phyloP scores from a whole-genome alignment of 1,140 invertebrate genomes.

The Drosophila lowei region DNA sequence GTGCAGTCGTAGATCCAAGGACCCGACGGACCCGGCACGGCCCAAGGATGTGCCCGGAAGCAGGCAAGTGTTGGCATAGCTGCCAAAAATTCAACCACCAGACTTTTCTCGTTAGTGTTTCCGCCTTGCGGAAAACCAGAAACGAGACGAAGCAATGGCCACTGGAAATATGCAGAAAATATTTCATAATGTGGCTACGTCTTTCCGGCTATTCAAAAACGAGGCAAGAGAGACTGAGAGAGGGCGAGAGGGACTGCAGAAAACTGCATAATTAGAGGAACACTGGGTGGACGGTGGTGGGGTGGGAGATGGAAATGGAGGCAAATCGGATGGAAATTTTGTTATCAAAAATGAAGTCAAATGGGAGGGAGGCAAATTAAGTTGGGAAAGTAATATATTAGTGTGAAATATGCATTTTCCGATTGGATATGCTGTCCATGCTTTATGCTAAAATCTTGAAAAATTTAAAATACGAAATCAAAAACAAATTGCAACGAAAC shows the following conservation, averaged over 20 bases:
- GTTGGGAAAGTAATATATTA: slow-evolving; percentile 31
- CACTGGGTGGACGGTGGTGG: too few species aligned
- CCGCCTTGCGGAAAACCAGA: slow-evolving; percentile 24
- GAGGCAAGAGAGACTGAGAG: too few species aligned
- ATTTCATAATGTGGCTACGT: slow-evolving; percentile 42
- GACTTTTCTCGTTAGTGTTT: slow-evolving; percentile 67
- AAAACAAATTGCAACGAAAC: too few species aligned
- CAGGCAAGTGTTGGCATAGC: slow-evolving; percentile 19
- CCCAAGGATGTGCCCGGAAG: slow-evolving; percentile 1
- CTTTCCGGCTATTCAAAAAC: slow-evolving; percentile 43
- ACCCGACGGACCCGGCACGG: background rate
- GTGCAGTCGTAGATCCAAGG: too few species aligned
- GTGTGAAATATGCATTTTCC: slow-evolving; percentile 35
- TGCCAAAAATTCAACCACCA: slow-evolving; percentile 42
- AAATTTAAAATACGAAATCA: too few species aligned
- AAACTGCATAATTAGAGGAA: slow-evolving; percentile 68
- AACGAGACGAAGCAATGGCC: slow-evolving; percentile 21
- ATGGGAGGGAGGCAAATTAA: background rate
- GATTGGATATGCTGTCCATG: slow-evolving; percentile 17
- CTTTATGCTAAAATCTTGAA: too few species aligned
- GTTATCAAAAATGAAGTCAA: slow-evolving; percentile 13
- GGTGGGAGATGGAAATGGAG: slow-evolving; percentile 42
- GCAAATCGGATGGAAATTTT: slow-evolving; percentile 47
- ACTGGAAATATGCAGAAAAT: slow-evolving; percentile 40
- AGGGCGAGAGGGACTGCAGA: slow-evolving; percentile 5